Evolutionary conservation across 2,113 vertebrate genomes (phyloP).

Genomic region (Sorex fumeus): DNA sequence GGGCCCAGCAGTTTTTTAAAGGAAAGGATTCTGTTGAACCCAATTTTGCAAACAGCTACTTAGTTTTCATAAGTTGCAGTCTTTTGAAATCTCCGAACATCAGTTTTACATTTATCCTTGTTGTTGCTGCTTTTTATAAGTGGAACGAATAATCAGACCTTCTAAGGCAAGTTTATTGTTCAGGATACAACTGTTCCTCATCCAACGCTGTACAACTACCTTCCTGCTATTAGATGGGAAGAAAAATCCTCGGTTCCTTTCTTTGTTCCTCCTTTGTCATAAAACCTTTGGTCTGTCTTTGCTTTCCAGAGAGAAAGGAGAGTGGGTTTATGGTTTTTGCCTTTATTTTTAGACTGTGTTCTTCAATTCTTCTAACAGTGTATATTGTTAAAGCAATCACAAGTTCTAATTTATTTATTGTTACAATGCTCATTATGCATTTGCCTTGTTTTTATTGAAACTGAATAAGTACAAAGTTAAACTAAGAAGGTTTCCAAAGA

Average conservation of each 20-base stretch:
- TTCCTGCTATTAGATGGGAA: slow-evolving; percentile 74
- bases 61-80: slow-evolving; percentile 76
- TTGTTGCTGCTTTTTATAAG: slow-evolving; percentile 69
- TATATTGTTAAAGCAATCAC: slow-evolving; percentile 81
- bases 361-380: slow-evolving; percentile 76
- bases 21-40: slow-evolving; percentile 77
- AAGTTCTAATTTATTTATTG: slow-evolving; percentile 85
- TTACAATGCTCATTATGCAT: slow-evolving; percentile 82
- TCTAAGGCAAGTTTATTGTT: slow-evolving; percentile 76
- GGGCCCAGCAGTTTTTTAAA: slow-evolving; percentile 51
- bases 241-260: slow-evolving; percentile 68
- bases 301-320: slow-evolving; percentile 76
- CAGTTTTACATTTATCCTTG: slow-evolving; percentile 80
- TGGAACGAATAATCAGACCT: slow-evolving; percentile 79
- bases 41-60: slow-evolving; percentile 75
- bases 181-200: slow-evolving; percentile 64
- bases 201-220: slow-evolving; percentile 60
- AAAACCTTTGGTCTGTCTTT: slow-evolving; percentile 71
- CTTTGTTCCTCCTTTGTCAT: slow-evolving; percentile 74
- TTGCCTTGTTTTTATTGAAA: slow-evolving; percentile 79
- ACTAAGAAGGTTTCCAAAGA: slow-evolving; percentile 48
- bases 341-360: slow-evolving; percentile 82
- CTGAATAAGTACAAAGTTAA: slow-evolving; percentile 70
- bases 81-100: slow-evolving; percentile 75
- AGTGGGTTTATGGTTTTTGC: slow-evolving; percentile 76